Base-by-base conservation (phyloP, 2,888 invertebrate genomes). In the Bellardia pandia region DNA sequence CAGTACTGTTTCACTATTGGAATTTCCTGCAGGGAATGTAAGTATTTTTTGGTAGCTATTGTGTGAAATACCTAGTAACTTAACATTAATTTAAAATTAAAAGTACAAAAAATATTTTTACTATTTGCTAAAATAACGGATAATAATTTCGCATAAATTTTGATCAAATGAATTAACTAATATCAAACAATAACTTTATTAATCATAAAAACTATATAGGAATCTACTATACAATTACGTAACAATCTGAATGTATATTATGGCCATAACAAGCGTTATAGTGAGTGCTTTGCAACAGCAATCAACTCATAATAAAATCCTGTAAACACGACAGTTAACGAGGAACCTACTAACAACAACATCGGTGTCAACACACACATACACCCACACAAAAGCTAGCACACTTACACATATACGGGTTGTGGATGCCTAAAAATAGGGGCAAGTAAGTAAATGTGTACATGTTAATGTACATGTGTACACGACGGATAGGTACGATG, bases 251-350 rank as follows among this genome's bases (percentile, higher is more conserved):
- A 13, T 75, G 16, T 68, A 51, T 23, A 75, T 37, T 72, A n/a
- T 37, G 0, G 0, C 40, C 0, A 56, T 13, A 75, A 14, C 11
- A 45, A 64, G 68, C 77, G 85, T 14, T 66, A 77, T 4, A 53
- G 72, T 58, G 37, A 69, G 62, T 78, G 74, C 87, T 53, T 77
- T 81, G 74, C 85, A 58, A 48, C 30, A 74, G 66, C 81, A 81
- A 30, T 56, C 48, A 72, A 69, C 87, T 87, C 87, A 85, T 74
- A 85, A 81, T 85, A 48, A 85, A 75, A 78, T 78, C 45, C 60
- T 87, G 85, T 85, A 87, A 87, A 69, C 48, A 74, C 87, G 85
- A 87, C 66, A 81, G 81, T 85, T 85, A 78, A 87, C 87, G 87
- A 87, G 85, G 80, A 72, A 51, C 87, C 87, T 87, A 80, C 79